Conservation (phyloP, 92 coral and sea anemone species). For the Virgularia gustaviana region DNA sequence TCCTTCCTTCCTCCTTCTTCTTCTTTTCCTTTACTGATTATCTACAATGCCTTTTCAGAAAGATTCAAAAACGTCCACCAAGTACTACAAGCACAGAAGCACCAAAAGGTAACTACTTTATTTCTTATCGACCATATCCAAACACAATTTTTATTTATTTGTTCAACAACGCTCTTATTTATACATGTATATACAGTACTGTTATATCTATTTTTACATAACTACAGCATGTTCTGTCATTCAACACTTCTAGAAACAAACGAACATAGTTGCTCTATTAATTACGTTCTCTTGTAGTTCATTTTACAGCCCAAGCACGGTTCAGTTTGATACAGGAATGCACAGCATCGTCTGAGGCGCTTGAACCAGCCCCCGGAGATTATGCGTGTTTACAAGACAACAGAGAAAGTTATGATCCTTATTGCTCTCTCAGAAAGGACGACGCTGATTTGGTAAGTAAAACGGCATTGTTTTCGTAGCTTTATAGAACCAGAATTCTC, state of each 20-base stretch:
- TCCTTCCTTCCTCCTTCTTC: too few species aligned
- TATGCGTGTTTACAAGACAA: constrained; percentile 20
- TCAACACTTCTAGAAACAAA: too few species aligned
- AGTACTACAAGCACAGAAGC: not conserved
- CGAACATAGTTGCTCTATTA: not conserved
- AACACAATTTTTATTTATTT: too few species aligned
- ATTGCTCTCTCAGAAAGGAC: constrained; percentile 13
- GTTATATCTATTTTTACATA: too few species aligned
- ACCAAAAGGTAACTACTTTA: not conserved
- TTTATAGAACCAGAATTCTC: too few species aligned
- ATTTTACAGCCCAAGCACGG: constrained; percentile 24
- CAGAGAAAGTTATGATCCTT: constrained; percentile 27
- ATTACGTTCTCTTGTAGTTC: constrained; percentile 7
- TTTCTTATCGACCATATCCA: too few species aligned
- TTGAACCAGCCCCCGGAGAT: not conserved
- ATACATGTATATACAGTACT: too few species aligned
- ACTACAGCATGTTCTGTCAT: too few species aligned
- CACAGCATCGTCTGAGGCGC: not conserved
- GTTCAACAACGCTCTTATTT: too few species aligned
- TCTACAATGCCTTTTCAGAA: not conserved
- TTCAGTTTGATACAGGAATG: constrained; percentile 28
- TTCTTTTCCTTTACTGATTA: not conserved
- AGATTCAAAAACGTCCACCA: not conserved
- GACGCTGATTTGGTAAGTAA: constrained; percentile 28
- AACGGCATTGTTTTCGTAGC: too few species aligned